Percentiles rank a stretch among this genome's conserved stretches.
phyloP scores from a whole-genome alignment of 2,797 vertebrate species.

The Gymnothorax reevesii region DNA sequence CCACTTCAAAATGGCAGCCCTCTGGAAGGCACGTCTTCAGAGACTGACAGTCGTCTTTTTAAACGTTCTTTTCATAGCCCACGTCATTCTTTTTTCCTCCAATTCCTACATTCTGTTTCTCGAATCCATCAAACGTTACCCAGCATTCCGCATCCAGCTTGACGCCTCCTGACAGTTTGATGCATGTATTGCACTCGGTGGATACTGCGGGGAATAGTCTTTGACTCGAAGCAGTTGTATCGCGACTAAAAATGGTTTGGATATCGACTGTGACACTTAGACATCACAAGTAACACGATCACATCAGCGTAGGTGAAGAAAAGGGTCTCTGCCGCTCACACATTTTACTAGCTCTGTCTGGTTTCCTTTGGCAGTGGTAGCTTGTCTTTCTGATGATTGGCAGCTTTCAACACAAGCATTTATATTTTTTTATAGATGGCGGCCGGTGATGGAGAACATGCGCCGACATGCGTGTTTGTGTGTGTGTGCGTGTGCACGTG shows the following conservation, averaged over 20 bases:
- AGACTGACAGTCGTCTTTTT: not conserved
- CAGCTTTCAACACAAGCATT: not conserved
- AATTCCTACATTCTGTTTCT: not conserved
- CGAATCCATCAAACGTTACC: not conserved
- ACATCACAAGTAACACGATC: conserved; percentile 13
- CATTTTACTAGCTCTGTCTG: not conserved
- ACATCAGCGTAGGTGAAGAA: not conserved
- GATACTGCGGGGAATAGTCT: not conserved
- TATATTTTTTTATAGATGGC: not conserved
- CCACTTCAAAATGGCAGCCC: not conserved
- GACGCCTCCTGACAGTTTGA: conserved; percentile 19
- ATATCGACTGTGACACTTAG: conserved; percentile 14
- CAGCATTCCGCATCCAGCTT: not conserved
- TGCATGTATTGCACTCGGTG: not conserved
- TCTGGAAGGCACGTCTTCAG: not conserved
- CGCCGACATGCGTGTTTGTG: not conserved
- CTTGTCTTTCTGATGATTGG: not conserved
- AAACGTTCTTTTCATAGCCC: not conserved
- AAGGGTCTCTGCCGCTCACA: not conserved
- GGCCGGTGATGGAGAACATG: not conserved
- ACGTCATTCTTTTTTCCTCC: not conserved
- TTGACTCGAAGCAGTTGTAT: not conserved
- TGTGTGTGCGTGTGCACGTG: not conserved
- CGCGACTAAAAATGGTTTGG: conserved; percentile 3
- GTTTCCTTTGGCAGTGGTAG: not conserved